Conservation (phyloP, 1,140 invertebrate genomes). For the Halesus radiatus region DNA sequence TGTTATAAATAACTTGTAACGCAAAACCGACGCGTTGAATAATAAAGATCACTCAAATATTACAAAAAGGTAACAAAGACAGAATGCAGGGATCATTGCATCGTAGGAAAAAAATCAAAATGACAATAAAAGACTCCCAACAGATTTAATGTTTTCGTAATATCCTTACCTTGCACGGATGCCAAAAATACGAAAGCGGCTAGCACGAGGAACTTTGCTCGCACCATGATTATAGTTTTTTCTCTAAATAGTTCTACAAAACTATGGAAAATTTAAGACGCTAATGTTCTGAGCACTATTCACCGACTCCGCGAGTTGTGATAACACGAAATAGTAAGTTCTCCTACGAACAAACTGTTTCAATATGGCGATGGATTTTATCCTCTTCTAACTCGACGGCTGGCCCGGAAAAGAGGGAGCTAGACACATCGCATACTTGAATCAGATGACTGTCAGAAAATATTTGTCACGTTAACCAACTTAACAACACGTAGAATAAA, state of each 20-base stretch:
- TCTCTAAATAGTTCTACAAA: slow-evolving; percentile 12
- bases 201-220: slow-evolving; percentile 14
- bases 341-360: neutral
- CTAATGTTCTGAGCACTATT: neutral
- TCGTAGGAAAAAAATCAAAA: slow-evolving; percentile 6
- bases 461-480: slow-evolving; percentile 24
- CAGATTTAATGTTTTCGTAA: neutral
- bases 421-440: neutral
- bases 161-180: slow-evolving; percentile 44
- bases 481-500: neutral
- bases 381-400: neutral
- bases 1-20: no score
- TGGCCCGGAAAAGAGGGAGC: neutral
- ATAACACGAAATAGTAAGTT: slow-evolving; percentile 31
- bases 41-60: neutral
- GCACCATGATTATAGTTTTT: slow-evolving; percentile 32
- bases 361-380: slow-evolving; percentile 16
- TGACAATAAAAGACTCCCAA: neutral
- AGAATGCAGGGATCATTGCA: slow-evolving; percentile 6
- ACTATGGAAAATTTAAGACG: slow-evolving; percentile 30
- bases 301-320: slow-evolving; percentile 35
- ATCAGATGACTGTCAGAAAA: slow-evolving; percentile 42
- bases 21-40: no score
- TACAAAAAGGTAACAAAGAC: neutral
- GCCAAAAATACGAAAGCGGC: slow-evolving; percentile 20